These are phyloP conservation scores for Mimumesa dahlbomi DNA, from an alignment of 2,888 invertebrate genomes.

Conservation along the genomic window DNA sequence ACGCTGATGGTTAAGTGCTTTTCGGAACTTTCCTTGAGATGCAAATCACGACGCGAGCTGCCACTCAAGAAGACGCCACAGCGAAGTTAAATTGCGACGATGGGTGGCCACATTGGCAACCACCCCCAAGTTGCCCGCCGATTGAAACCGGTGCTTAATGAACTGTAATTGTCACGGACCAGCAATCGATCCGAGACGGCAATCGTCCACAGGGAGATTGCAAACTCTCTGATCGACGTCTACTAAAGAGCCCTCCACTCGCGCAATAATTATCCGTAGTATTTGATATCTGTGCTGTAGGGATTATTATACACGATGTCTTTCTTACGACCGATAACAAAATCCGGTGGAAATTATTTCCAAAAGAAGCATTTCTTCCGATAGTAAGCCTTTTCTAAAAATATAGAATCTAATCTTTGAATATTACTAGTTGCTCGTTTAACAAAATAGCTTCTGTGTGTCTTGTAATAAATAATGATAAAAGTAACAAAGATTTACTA, in stretches of 20 bases:
- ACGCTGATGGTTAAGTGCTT: slow-evolving; percentile 55
- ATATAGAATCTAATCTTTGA: no score
- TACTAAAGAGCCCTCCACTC: background rate
- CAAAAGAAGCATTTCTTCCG: no score
- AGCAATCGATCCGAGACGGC: slow-evolving; percentile 33
- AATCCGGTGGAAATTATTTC: no score
- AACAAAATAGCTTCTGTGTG: no score
- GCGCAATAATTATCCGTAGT: no score
- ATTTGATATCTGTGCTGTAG: no score
- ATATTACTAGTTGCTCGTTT: no score
- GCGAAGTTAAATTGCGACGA: slow-evolving; percentile 59
- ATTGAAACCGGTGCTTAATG: slow-evolving; percentile 56
- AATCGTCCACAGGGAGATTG: background rate
- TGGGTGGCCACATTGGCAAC: slow-evolving; percentile 14
- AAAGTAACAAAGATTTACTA: no score
- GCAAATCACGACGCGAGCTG: slow-evolving; percentile 56
- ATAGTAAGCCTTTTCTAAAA: no score
- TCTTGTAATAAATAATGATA: no score
- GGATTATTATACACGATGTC: no score
- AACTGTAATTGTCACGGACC: slow-evolving; percentile 56
- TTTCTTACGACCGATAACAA: no score
- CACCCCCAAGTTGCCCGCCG: slow-evolving; percentile 27
- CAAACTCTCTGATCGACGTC: background rate
- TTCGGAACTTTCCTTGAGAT: slow-evolving; percentile 61
- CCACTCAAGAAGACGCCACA: slow-evolving; percentile 44